A percentile compares a stretch with the other conserved stretches of the same genome.
These are phyloP conservation scores for Nemopilema nomurai DNA, from an alignment of 30 jellyfish, hydroid and myxozoan genomes.

Conservation along the genomic window DNA sequence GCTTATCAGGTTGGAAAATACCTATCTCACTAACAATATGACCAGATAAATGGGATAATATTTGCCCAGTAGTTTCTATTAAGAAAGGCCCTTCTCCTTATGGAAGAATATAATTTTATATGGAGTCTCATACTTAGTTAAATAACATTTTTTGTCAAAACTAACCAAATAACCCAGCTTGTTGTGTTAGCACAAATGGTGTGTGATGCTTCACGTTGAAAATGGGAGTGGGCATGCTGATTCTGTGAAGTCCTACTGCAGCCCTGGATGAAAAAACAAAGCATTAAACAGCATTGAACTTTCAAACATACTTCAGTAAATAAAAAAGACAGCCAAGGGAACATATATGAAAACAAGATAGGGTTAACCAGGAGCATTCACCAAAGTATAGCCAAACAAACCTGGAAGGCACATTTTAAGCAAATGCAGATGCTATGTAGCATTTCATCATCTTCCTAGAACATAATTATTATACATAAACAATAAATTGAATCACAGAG, in stretches of 20 bases:
- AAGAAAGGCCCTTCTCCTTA: too few relatives aligned
- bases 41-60: too few relatives aligned
- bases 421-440: conserved; percentile 44
- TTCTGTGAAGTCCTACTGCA: conserved; percentile 68
- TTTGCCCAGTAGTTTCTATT: too few relatives aligned
- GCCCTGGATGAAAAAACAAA: conserved; percentile 32
- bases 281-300: neutral
- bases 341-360: neutral
- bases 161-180: conserved; percentile 77
- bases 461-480: too few relatives aligned
- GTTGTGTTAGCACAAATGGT: conserved; percentile 54
- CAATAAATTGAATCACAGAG: too few relatives aligned
- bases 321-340: too few relatives aligned
- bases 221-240: conserved; percentile 79
- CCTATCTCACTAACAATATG: too few relatives aligned
- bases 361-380: neutral
- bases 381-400: neutral
- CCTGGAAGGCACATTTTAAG: conserved; percentile 52
- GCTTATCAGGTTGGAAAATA: too few relatives aligned
- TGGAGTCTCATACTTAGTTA: too few relatives aligned
- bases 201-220: conserved; percentile 47
- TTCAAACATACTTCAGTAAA: neutral
- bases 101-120: neutral
- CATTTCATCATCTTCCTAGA: conserved; percentile 37
- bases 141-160: too few relatives aligned